Evolutionary conservation across 2,113 vertebrate genomes (phyloP).

Genomic region (Tauraco erythrolophus): DNA sequence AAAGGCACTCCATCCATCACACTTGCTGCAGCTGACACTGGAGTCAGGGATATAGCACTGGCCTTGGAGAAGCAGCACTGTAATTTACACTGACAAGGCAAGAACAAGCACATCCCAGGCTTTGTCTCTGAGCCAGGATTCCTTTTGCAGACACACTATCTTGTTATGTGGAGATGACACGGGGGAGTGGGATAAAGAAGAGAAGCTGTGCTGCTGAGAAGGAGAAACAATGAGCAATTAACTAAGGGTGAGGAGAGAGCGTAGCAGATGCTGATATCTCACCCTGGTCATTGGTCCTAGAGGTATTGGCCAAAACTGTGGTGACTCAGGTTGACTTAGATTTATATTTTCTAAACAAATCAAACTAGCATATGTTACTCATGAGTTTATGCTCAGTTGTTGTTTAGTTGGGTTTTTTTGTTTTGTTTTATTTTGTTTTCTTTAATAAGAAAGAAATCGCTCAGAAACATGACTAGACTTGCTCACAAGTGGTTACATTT

Average conservation of each 20-base stretch:
- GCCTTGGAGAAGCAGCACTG: not conserved
- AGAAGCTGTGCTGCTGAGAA: not conserved
- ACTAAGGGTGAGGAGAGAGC: not conserved
- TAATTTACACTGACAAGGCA: not conserved
- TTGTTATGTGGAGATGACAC: not conserved
- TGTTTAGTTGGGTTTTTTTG: not conserved
- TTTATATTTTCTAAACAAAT: not conserved
- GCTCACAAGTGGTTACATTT: not conserved
- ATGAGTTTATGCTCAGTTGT: not conserved
- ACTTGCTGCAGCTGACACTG: not conserved
- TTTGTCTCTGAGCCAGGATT: not conserved
- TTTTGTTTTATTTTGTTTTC: not conserved
- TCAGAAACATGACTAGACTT: not conserved
- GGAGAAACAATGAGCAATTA: accelerated
- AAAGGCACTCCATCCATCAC: not conserved
- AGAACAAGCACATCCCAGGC: not conserved
- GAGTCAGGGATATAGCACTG: not conserved
- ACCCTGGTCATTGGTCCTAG: not conserved
- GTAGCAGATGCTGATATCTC: not conserved
- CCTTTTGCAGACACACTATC: not conserved
- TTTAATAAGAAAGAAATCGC: not conserved
- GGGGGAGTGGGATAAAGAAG: not conserved
- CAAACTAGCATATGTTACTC: not conserved
- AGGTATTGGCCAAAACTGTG: not conserved
- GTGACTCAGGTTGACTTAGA: not conserved